Evolutionary conservation across 2,797 vertebrate species (phyloP), one percentile per base, ranked within the genome.

Genomic region (Oryzias dopingdopingensis): DNA sequence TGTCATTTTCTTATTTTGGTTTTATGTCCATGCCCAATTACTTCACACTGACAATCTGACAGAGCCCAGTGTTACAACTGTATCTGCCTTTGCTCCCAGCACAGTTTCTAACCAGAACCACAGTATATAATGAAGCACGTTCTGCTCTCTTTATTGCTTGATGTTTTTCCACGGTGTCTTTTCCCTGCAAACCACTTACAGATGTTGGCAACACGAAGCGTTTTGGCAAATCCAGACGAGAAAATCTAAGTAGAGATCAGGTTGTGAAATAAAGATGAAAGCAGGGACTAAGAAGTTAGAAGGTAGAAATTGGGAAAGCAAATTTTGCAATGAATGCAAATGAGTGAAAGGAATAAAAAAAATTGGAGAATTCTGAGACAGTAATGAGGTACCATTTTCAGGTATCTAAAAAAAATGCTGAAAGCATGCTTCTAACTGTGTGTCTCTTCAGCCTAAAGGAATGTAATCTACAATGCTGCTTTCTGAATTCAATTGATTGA

Each of bases 171-270:
- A 85, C 82, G 78, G 78, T 84, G 87, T 86, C 84, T 91, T 82
- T 81, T 70, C 79, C 80, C 81, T 88, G 80, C 80, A 90, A 91
- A 91, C 81, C 85, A 85, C 82, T 90, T 85, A 80, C 92, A 92
- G 90, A 92, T 92, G 90, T 91, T 91, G 89, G 88, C 88, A 90
- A 81, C 60, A 6, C 79, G 74, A 85, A 84, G 67, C 69, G 65
- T 84, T 87, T 86, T 89, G 89, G 90, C 87, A 88, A 86, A 85
- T 89, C 85, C 78, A 86, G 89, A 91, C 79, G 59, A 88, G 85
- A 81, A 89, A 90, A 89, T 88, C 87, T 89, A 90, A 91, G 90
- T 88, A 82, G 77, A 87, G 86, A 90, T 87, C 79, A 72, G 83
- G 76, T 84, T 76, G 81, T 84, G 84, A 89, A 89, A 84, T 84